phyloP scores from a whole-genome alignment of 2,113 vertebrate genomes.

The Elgaria multicarinata region DNA sequence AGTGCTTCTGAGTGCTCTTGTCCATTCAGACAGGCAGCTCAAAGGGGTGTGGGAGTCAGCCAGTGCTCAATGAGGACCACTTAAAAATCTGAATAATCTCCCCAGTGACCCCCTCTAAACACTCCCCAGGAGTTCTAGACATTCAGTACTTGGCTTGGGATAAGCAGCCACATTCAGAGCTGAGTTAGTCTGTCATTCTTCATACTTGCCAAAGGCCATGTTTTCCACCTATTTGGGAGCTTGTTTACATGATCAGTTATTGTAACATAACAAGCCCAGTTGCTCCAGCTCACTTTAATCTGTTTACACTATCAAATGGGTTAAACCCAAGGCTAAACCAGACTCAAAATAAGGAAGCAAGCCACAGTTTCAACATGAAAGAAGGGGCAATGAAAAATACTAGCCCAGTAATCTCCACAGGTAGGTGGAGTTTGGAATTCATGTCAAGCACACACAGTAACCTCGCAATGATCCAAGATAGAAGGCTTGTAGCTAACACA shows the following conservation, averaged over 20 bases:
- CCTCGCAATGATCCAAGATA: background rate
- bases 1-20: slow-evolving; percentile 18
- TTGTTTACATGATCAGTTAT: slow-evolving; percentile 33
- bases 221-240: slow-evolving; percentile 9
- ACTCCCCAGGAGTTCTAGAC: slow-evolving; percentile 18
- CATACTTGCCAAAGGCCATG: slow-evolving; percentile 3
- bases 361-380: background rate
- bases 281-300: slow-evolving; percentile 12
- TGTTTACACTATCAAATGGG: slow-evolving; percentile 11
- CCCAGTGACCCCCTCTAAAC: background rate
- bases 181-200: background rate
- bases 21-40: slow-evolving; percentile 24
- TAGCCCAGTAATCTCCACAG: background rate
- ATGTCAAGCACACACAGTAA: background rate
- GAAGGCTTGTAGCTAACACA: background rate
- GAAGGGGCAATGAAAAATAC: background rate
- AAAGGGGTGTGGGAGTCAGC: slow-evolving; percentile 19
- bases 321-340: background rate
- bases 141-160: slow-evolving; percentile 11
- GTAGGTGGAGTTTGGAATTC: background rate
- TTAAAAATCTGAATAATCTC: slow-evolving; percentile 21
- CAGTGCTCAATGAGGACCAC: slow-evolving; percentile 18
- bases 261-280: slow-evolving; percentile 13
- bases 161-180: slow-evolving; percentile 9
- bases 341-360: slow-evolving; percentile 2